Percentiles rank a stretch among this genome's conserved stretches.
These are phyloP conservation scores for Cydia amplana DNA, from an alignment of 1,140 invertebrate species.

Conservation along the genomic window DNA sequence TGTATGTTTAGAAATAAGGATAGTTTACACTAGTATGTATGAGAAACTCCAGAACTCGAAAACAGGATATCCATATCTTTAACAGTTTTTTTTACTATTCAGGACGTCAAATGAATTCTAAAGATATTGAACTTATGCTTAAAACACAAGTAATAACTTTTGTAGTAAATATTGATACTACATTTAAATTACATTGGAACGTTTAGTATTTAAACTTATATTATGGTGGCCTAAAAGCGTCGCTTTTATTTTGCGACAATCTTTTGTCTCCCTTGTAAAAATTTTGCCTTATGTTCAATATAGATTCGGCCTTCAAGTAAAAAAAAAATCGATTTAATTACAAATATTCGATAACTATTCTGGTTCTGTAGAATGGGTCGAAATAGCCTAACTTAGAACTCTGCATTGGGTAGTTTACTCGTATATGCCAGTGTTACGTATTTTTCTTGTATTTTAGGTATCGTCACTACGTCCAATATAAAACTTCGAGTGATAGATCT, in stretches of 20 bases:
- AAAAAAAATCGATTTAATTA: too few species aligned
- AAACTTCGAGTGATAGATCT: slow-evolving; percentile 1
- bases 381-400: slow-evolving; percentile 1
- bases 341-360: background rate
- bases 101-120: background rate
- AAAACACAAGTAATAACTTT: background rate
- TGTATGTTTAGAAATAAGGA: slow-evolving; percentile 13
- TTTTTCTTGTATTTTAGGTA: background rate
- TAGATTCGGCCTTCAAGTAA: too few species aligned
- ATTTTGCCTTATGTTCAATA: too few species aligned
- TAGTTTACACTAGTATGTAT: slow-evolving; percentile 1
- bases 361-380: background rate
- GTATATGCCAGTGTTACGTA: slow-evolving; percentile 6
- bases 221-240: background rate
- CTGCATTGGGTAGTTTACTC: background rate
- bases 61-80: background rate
- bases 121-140: background rate
- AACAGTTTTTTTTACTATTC: background rate
- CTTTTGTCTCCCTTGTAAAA: background rate
- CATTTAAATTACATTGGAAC: background rate
- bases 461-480: background rate
- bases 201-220: background rate
- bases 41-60: background rate
- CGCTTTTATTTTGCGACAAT: background rate
- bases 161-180: background rate